Evolutionary conservation across 2,888 invertebrate genomes (phyloP), one percentile per base, ranked within the genome.

Genomic region (Pecten maximus): DNA sequence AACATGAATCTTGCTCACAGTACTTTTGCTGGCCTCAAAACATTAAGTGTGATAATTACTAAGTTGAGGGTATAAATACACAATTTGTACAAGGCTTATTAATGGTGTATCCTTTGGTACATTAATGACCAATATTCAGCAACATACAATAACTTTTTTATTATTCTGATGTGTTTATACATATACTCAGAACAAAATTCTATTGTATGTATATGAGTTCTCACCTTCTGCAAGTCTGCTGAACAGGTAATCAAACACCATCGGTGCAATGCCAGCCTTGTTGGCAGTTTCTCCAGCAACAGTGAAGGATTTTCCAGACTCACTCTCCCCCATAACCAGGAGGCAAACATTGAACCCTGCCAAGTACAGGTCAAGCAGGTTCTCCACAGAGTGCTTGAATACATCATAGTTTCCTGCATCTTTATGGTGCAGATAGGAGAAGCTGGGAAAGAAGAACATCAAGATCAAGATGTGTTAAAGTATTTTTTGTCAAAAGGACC

Each of bases 261-360:
- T 94, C 1, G 95, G 95, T 8, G 96, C 93, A 44, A 96, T 89
- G 19, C 96, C 96, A 39, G 95, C 93, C 39, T 93, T 95, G 48
- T 92, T 93, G 10, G 93, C 93, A 28, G 95, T 94, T 87, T 96
- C 95, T 35, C 96, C 96, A 40, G 94, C 94, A 60, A 96, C 87
- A 3, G 96, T 94, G 93, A 94, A 95, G 0, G 96, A 94, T 90
- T 96, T 96, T n/a, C 96, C 96, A 10, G 96, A 93, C 1, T 95
- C 96, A 91, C 94, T 95, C 92, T 96, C 96, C 15, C 96, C 96
- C 90, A 94, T 94, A 19, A 96, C 93, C 40, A 96, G 89, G n/a
- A 96, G 91, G 90, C 95, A 95, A 10, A 94, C 94, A 92, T 96
- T 96, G 93, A 95, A 96, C 3, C 96, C 96, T 44, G 95, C 94